Evolutionary conservation across 1,140 invertebrate species (phyloP).

Genomic region (Teleogryllus occipitalis): DNA sequence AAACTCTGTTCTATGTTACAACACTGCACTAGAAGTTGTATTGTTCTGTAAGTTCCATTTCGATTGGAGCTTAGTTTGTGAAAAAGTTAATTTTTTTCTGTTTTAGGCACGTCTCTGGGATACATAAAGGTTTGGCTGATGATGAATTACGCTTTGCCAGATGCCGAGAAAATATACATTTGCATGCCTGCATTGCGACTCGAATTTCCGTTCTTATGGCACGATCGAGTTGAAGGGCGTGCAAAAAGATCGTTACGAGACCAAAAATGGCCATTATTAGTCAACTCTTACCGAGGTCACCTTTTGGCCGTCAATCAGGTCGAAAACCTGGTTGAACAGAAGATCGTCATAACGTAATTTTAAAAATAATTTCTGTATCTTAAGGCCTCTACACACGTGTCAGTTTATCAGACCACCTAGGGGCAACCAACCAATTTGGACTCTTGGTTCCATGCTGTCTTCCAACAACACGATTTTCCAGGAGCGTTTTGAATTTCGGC

Average conservation of each 20-base stretch:
- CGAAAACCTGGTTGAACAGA: conserved; percentile 46
- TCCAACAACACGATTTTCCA: too few relatives aligned
- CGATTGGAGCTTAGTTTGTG: too few relatives aligned
- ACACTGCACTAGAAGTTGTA: too few relatives aligned
- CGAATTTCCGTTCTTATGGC: conserved; percentile 61
- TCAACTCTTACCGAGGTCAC: conserved; percentile 55
- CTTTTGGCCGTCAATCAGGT: conserved; percentile 48
- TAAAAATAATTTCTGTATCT: too few relatives aligned
- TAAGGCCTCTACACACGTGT: too few relatives aligned
- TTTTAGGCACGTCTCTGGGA: conserved; percentile 47
- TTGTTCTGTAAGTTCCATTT: too few relatives aligned
- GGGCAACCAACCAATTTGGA: too few relatives aligned
- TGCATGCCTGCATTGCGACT: conserved; percentile 48
- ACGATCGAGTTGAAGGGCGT: conserved; percentile 46
- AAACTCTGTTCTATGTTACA: too few relatives aligned
- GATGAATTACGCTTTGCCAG: conserved; percentile 43
- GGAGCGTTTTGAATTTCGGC: too few relatives aligned
- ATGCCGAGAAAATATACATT: conserved; percentile 32
- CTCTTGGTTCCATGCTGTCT: too few relatives aligned
- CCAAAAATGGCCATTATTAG: conserved; percentile 51
- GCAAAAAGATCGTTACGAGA: conserved; percentile 49
- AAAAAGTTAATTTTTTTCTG: not conserved
- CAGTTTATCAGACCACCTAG: too few relatives aligned
- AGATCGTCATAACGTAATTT: conserved; percentile 50
- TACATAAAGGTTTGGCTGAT: conserved; percentile 66